Evolutionary conservation across 37 sponge, comb jelly and placozoan species (phyloP), one percentile per base, ranked within the genome.

Genomic region (Axinella damicornis): DNA sequence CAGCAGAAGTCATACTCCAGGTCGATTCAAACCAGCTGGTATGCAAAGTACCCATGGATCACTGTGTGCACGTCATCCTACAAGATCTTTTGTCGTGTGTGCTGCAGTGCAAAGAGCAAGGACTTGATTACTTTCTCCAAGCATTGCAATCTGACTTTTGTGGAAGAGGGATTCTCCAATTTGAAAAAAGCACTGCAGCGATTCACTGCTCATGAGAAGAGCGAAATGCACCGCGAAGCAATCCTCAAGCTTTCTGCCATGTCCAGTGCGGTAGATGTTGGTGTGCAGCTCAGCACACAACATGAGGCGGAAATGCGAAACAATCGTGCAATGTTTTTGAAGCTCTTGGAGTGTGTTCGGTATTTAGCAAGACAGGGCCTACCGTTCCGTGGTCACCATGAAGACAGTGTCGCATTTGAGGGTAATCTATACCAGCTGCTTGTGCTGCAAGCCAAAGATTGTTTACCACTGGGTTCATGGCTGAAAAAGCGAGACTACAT

Each of bases 11-110:
- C 79, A 2, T 71, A 86, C 79, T 78, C 65, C 0, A 86, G 87
- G 24, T 28, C 56, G 19, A 86, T 86, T 53, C 87, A 86, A 65
- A n/a, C 69, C 12, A 78, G 80, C 65, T 86, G 87, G 87, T 86
- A 71, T 59, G 79, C n/a, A 70, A 38, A 36, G 25, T 57, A 86
- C 36, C 87, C 87, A 1, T 86, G 87, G 87, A 86, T 86, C 34
- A 65, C 69, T 60, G 79, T 86, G 37, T 79, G 84, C 53, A 83
- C 84, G 14, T 74, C 84, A 52, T 18, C 16, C 5, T 83, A 74
- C 36, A 83, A 74, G 34, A 64, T 83, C 17, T 85, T 54, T 65
- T 84, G 76, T 69, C 68, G 24, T 46, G 20, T 28, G 25, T 84
- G 85, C 57, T n/a, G 57, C 13, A n/a, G n/a, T n/a, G n/a, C n/a